Base-by-base conservation (phyloP, 2,888 invertebrate genomes). In the Dicycla oo region DNA sequence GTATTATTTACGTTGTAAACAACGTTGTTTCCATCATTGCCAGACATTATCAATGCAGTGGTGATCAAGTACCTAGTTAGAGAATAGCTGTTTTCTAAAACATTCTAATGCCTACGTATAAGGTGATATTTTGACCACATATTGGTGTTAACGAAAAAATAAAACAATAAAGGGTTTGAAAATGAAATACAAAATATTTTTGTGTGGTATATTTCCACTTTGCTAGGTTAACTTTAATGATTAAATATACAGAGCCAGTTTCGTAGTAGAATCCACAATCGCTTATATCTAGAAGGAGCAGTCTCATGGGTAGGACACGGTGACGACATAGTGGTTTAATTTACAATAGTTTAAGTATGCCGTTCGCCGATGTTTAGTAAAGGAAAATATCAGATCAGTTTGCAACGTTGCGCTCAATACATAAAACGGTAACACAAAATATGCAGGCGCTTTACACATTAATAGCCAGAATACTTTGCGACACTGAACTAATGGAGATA, bases 221-320 rank as follows among this genome's bases (percentile, higher is more conserved):
- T 94, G 92, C 93, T 91, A 89, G 83, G 86, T 89, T 86, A 87
- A 83, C 78, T 93, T 94, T 93, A 93, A 93, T 93, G 84, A 89
- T 92, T 91, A 93, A 90, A 75, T 90, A 89, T 91, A 93, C 93
- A 93, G 84, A 88, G 88, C 91, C 91, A 91, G 85, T 89, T 88
- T 93, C 93, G 90, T 94, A 91, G 90, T 90, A 76, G 86, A 86
- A 89, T 90, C 89, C 84, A 89, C 88, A 88, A 81, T 84, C 88
- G 85, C 90, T 87, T 94, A 93, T 80, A 88, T 82, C 92, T 94
- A 94, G 86, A 68, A 91, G 95, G 94, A 94, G 94, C 93, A 95
- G 94, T 94, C 94, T 94, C 92, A 88, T 90, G 87, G 80, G 72
- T 73, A 81, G 89, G 90, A 85, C 87, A 91, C 38, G 34, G 61